Evolutionary conservation across 2,888 invertebrate genomes (phyloP).

Genomic region (Polymixis flavicincta): DNA sequence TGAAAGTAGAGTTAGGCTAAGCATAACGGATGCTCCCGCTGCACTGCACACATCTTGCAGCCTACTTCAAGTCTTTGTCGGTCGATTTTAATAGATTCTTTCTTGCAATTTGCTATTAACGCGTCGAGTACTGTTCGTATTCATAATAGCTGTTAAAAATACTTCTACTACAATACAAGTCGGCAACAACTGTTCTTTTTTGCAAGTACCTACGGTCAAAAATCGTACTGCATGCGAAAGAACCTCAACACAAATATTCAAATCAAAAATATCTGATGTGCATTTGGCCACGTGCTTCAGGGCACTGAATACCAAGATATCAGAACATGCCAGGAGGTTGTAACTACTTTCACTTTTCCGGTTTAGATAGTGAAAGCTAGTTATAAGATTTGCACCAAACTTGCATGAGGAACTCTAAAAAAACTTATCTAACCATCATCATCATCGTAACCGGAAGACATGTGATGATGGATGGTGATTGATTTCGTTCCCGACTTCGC

Average conservation of each 20-base stretch:
- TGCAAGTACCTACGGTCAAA: neutral
- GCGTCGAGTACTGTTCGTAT: neutral
- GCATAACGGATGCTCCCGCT: too few species aligned
- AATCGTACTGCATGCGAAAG: neutral
- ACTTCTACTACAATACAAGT: neutral
- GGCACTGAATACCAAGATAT: neutral
- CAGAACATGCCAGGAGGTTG: constrained; percentile 2
- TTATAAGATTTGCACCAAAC: neutral
- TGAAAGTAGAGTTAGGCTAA: neutral
- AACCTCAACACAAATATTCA: neutral
- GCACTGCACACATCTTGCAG: neutral
- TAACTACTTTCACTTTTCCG: constrained; percentile 8
- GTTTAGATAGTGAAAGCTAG: neutral
- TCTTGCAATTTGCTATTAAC: neutral
- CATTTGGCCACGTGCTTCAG: constrained; percentile 11
- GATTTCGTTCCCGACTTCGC: neutral
- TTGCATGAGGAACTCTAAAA: neutral
- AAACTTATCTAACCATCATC: neutral
- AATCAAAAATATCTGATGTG: neutral
- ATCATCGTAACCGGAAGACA: neutral
- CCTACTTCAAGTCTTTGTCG: neutral
- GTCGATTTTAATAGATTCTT: too few species aligned
- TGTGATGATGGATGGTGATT: neutral
- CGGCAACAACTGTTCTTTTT: neutral
- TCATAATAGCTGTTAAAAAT: neutral